Evolutionary conservation across 2,888 invertebrate genomes (phyloP).

Genomic region (Phortica okadai): DNA sequence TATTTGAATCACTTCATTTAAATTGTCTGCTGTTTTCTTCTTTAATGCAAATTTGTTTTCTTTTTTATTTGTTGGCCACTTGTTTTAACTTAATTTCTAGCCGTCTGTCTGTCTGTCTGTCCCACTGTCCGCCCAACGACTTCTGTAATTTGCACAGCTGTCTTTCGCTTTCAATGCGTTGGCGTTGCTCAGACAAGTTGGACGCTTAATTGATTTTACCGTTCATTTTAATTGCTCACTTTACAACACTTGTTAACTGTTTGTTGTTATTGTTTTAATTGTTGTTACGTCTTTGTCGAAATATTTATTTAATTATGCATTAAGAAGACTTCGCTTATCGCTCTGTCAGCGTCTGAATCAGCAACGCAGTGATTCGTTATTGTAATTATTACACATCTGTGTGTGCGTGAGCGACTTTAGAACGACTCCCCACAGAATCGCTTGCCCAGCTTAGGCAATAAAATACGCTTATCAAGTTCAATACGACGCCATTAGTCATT

Average conservation of each 20-base stretch:
- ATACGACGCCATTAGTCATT: no score
- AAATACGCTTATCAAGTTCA: no score
- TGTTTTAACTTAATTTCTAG: no score
- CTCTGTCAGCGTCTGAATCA: no score
- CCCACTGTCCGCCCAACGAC: not conserved
- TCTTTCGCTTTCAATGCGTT: not conserved
- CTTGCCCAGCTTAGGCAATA: no score
- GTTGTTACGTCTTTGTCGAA: constrained; percentile 26
- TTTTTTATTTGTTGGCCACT: not conserved
- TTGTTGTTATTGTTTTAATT: not conserved
- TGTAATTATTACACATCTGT: no score
- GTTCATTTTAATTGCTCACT: constrained; percentile 7
- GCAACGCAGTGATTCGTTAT: no score
- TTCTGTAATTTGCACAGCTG: not conserved
- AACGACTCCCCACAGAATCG: no score
- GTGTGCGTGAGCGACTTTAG: no score
- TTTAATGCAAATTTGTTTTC: not conserved
- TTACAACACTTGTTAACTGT: not conserved
- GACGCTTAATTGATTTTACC: not conserved
- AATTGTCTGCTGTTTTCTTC: not conserved
- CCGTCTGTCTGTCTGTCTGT: not conserved
- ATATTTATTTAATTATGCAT: no score
- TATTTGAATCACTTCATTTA: not conserved
- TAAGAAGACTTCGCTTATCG: no score
- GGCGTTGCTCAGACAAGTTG: not conserved